Percentiles rank a stretch among this genome's conserved stretches.
Conservation (phyloP, 2,797 vertebrate species). For the Amblyopsis hoosieri region DNA sequence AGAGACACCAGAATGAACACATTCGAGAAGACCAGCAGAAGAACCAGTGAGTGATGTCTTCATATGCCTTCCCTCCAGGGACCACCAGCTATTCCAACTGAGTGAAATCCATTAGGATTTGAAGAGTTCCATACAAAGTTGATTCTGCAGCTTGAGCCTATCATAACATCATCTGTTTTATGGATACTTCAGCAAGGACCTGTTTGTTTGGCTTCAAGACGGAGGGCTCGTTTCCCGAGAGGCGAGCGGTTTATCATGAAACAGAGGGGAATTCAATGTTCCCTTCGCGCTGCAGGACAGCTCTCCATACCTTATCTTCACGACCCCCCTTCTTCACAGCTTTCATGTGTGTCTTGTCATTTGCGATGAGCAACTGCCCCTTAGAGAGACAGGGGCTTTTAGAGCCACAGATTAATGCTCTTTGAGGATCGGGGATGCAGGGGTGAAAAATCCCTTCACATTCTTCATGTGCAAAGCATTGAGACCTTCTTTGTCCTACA, state of each 20-base stretch:
- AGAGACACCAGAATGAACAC: constrained; percentile 39
- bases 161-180: constrained; percentile 7
- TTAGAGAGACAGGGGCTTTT: constrained; percentile 60
- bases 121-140: constrained; percentile 5
- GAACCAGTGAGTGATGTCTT: constrained; percentile 17
- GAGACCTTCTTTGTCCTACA: constrained; percentile 30
- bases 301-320: constrained; percentile 51
- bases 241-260: constrained; percentile 67
- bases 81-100: constrained; percentile 20
- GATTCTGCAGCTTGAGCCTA: constrained; percentile 5
- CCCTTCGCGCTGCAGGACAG: constrained; percentile 28
- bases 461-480: constrained; percentile 54
- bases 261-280: constrained; percentile 55
- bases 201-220: constrained; percentile 48
- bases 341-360: constrained; percentile 68
- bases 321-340: constrained; percentile 23
- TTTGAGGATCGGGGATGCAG: constrained; percentile 46
- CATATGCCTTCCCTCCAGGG: constrained; percentile 20
- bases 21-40: constrained; percentile 41
- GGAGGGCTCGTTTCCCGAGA: constrained; percentile 54
- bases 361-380: constrained; percentile 59
- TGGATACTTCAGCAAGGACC: constrained; percentile 21
- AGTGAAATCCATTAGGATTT: neutral
- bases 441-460: constrained; percentile 12
- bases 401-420: constrained; percentile 60